Percentiles rank a stretch among this genome's conserved stretches.
These are phyloP conservation scores for Percopsis omiscomaycus DNA, from an alignment of 2,797 vertebrate species.

Conservation along the genomic window DNA sequence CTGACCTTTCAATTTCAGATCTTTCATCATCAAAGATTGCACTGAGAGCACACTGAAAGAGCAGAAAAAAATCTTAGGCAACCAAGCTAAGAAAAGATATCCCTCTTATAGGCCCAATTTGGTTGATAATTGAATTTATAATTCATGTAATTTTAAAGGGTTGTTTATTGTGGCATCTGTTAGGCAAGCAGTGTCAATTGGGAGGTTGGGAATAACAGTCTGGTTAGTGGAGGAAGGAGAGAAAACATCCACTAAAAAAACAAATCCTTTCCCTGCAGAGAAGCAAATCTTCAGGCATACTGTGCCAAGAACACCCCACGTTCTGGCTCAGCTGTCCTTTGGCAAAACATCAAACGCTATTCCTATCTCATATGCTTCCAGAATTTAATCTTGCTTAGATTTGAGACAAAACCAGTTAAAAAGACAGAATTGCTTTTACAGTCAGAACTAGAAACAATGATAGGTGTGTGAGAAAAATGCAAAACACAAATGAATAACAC, in stretches of 20 bases:
- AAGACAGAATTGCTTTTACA: too few species aligned
- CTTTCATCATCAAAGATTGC: constrained; percentile 70
- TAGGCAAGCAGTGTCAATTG: constrained; percentile 32
- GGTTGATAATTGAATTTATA: not conserved
- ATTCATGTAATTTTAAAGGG: not conserved
- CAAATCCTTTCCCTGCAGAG: constrained; percentile 19
- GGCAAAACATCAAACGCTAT: constrained; percentile 19
- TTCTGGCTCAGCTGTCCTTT: constrained; percentile 10
- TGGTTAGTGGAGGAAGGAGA: constrained; percentile 24
- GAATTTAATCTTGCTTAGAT: too few species aligned
- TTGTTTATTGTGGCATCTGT: constrained; percentile 5
- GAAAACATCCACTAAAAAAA: constrained; percentile 40
- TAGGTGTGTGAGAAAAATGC: constrained; percentile 2
- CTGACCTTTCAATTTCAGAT: constrained; percentile 77
- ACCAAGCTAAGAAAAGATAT: constrained; percentile 2
- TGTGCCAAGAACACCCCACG: constrained; percentile 8
- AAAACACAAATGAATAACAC: too few species aligned
- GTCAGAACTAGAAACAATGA: too few species aligned
- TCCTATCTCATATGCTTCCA: too few species aligned
- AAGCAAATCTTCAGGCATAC: constrained; percentile 29
- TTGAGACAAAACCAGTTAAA: too few species aligned
- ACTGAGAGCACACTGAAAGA: constrained; percentile 29
- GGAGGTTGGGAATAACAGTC: constrained; percentile 42
- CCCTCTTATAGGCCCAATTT: not conserved
- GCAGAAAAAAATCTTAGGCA: constrained; percentile 3